Evolutionary conservation across 2,888 invertebrate species (phyloP).

Genomic region (Parnassius apollo): DNA sequence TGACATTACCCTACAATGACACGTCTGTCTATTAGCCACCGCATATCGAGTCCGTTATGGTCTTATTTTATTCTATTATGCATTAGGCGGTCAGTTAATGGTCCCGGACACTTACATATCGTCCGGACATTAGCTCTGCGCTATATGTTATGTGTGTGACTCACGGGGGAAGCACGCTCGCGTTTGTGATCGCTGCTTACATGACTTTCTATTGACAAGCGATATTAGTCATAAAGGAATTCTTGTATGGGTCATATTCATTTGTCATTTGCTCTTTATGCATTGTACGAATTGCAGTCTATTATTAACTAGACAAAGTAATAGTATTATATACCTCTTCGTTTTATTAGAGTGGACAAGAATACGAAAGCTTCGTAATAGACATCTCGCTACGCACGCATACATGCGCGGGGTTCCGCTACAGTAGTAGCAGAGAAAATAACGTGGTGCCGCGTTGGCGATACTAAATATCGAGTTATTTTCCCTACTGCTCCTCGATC

Average conservation of each 20-base stretch:
- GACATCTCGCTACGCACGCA: too few species aligned
- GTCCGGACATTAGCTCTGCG: constrained; percentile 28
- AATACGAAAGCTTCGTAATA: too few species aligned
- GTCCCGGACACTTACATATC: constrained; percentile 45
- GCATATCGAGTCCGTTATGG: constrained; percentile 29
- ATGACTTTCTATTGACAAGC: constrained; percentile 30
- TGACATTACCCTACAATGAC: constrained; percentile 33
- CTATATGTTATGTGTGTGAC: constrained; percentile 27
- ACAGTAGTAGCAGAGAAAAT: too few species aligned
- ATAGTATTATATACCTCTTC: too few species aligned
- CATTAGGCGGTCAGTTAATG: constrained; percentile 40
- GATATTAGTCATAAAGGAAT: constrained; percentile 25
- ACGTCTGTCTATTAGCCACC: constrained; percentile 38
- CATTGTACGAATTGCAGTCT: too few species aligned
- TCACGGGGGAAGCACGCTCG: constrained; percentile 35
- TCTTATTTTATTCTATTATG: constrained; percentile 28
- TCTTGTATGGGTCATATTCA: constrained; percentile 8
- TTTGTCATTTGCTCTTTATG: neutral
- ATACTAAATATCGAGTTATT: too few species aligned
- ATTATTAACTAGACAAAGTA: too few species aligned
- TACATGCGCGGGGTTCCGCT: too few species aligned
- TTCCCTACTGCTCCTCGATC: too few species aligned
- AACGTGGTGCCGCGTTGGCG: too few species aligned
- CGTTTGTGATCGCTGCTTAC: constrained; percentile 4
- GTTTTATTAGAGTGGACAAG: too few species aligned